Percentiles rank a stretch among this genome's conserved stretches.
Conservation (phyloP, 2,888 invertebrate genomes). For the Drosophila paracracens region DNA sequence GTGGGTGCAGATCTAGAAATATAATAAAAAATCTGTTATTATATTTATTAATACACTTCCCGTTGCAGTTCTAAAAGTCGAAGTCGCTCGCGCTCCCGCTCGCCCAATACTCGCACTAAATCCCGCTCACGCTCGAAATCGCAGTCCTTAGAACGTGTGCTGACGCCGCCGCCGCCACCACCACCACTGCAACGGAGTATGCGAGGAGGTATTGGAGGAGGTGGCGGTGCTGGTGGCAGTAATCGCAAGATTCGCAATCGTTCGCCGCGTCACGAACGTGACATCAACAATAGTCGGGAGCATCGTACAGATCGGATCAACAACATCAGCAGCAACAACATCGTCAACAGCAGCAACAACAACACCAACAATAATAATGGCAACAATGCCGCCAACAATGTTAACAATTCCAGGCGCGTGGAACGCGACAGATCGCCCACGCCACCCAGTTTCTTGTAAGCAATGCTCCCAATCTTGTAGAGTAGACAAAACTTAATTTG, state of each 20-base stretch:
- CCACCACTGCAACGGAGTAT: slow-evolving; percentile 34
- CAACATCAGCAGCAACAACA: slow-evolving; percentile 26
- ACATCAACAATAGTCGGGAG: slow-evolving; percentile 66
- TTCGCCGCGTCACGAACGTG: slow-evolving; percentile 84
- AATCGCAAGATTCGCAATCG: slow-evolving; percentile 84
- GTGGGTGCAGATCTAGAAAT: slow-evolving; percentile 71
- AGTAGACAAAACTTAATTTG: not conserved
- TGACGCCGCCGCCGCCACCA: slow-evolving; percentile 59
- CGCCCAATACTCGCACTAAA: slow-evolving; percentile 85
- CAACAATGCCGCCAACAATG: slow-evolving; percentile 79
- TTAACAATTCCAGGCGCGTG: slow-evolving; percentile 77
- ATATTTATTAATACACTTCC: not conserved
- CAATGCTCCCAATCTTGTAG: slow-evolving; percentile 26
- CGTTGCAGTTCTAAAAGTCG: slow-evolving; percentile 85
- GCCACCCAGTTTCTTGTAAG: slow-evolving; percentile 92
- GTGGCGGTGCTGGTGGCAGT: slow-evolving; percentile 39
- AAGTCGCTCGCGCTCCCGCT: slow-evolving; percentile 86
- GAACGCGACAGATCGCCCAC: slow-evolving; percentile 85
- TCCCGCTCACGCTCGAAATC: slow-evolving; percentile 85
- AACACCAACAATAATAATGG: slow-evolving; percentile 63
- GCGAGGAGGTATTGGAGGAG: slow-evolving; percentile 31
- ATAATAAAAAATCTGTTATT: not conserved
- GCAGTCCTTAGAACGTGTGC: slow-evolving; percentile 77
- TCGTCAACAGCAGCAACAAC: slow-evolving; percentile 20
- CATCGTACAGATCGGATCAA: slow-evolving; percentile 81